A percentile compares a stretch with the other conserved stretches of the same genome.
These are phyloP conservation scores for Xylota segnis DNA, from an alignment of 2,888 invertebrate genomes.

Conservation along the genomic window DNA sequence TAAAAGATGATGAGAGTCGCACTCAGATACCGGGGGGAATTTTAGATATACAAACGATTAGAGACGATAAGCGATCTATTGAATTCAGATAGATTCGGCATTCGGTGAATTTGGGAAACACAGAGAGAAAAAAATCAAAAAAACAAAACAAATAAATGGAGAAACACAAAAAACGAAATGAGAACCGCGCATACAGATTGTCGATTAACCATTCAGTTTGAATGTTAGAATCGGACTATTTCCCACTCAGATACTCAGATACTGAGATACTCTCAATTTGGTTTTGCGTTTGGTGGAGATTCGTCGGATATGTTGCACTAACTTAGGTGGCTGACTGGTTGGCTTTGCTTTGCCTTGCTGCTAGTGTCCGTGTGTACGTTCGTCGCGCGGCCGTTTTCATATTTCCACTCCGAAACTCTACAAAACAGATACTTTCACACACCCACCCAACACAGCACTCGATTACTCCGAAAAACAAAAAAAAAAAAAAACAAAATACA, in stretches of 20 bases:
- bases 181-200: constrained; percentile 74
- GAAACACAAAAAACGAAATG: constrained; percentile 76
- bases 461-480: constrained; percentile 62
- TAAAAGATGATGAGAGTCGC: constrained; percentile 33
- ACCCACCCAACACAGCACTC: constrained; percentile 27
- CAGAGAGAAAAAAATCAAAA: constrained; percentile 71
- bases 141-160: constrained; percentile 75
- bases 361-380: background rate
- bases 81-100: constrained; percentile 26
- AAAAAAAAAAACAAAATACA: no score
- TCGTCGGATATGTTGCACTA: constrained; percentile 38
- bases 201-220: constrained; percentile 83
- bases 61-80: constrained; percentile 60
- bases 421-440: constrained; percentile 25
- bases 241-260: constrained; percentile 71
- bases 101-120: constrained; percentile 49
- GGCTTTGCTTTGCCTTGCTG: no score
- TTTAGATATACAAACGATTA: constrained; percentile 26
- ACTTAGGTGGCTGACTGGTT: constrained; percentile 20
- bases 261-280: constrained; percentile 67
- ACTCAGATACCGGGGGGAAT: constrained; percentile 56
- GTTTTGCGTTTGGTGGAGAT: constrained; percentile 1
- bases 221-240: constrained; percentile 84
- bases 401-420: constrained; percentile 54
- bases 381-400: background rate